phyloP scores from a whole-genome alignment of 2,888 invertebrate species.

The Hirudinaria manillensis region DNA sequence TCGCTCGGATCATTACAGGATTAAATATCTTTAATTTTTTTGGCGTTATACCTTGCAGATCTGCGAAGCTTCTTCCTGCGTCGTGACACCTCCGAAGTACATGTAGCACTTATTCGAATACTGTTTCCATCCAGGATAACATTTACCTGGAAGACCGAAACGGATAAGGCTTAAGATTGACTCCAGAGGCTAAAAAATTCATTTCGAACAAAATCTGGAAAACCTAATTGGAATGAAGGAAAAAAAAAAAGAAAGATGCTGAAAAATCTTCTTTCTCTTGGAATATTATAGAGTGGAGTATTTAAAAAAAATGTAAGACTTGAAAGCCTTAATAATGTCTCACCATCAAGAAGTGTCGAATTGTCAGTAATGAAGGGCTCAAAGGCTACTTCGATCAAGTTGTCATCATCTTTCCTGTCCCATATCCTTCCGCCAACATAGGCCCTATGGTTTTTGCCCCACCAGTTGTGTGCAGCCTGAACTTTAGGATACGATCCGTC shows the following conservation, averaged over 20 bases:
- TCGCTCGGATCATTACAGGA: neutral
- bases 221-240: neutral
- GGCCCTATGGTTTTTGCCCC: constrained; percentile 47
- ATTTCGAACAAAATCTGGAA: neutral
- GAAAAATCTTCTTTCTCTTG: neutral
- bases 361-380: constrained; percentile 73
- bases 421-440: constrained; percentile 51
- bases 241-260: neutral
- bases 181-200: neutral
- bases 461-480: constrained; percentile 50
- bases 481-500: constrained; percentile 40
- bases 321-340: constrained; percentile 40
- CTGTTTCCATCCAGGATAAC: constrained; percentile 83
- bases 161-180: neutral
- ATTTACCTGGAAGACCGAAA: constrained; percentile 64
- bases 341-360: constrained; percentile 64
- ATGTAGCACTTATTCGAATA: constrained; percentile 78
- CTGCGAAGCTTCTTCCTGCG: constrained; percentile 72
- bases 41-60: constrained; percentile 37
- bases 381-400: constrained; percentile 56
- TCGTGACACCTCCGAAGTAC: constrained; percentile 88
- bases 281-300: neutral
- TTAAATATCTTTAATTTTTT: constrained; percentile 2
- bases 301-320: neutral
- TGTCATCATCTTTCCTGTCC: constrained; percentile 48